Base-by-base conservation (phyloP, 2,888 invertebrate genomes). In the Caenorhabditis zanzibari region DNA sequence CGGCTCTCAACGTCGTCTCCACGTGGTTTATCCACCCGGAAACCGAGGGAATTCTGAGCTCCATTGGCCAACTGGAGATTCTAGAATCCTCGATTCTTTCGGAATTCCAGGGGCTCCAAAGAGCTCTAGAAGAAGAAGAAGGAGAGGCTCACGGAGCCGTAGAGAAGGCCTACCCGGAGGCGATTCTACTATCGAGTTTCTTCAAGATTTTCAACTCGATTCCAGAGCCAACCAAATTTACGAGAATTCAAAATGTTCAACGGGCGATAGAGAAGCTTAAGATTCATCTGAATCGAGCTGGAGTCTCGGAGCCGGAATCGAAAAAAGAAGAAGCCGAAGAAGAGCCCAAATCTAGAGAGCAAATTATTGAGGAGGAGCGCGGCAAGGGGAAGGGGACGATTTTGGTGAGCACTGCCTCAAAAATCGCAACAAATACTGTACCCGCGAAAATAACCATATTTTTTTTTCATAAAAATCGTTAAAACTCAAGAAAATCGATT, bases 151-250 rank as follows among this genome's bases (percentile, higher is more conserved):
- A n/a, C n/a, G n/a, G 12, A 6, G 12, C 12, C 38, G 38, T 10
- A 12, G 9, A 49, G 12, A 12, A 54, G 7, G 38, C 24, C 19
- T 66, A 73, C 16, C 88, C 86, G 12, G 88, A 88, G 59, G 32
- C 72, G 5, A 32, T 86, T 12, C 64, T 84, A 5, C 41, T 86
- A 7, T 44, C 88, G n/a, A 87, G 86, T n/a, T 88, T 88, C 61
- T 71, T 75, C 66, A 52, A 75, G 14, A 52, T 80, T 14, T 88
- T 84, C 75, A 84, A 83, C 12, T 5, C 76, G 7, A 24, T 12
- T 22, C 82, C 80, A n/a, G n/a, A 14, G 7, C 38, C 38, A 12
- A 16, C 66, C 14, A 19, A 19, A 16, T 14, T 41, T 4, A 19
- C 63, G 5, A 54, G 32, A 35, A 38, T 6, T 6, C 38, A 38